Conservation (phyloP, 64 coral and sea anemone species). For the Trachythela sp. region DNA sequence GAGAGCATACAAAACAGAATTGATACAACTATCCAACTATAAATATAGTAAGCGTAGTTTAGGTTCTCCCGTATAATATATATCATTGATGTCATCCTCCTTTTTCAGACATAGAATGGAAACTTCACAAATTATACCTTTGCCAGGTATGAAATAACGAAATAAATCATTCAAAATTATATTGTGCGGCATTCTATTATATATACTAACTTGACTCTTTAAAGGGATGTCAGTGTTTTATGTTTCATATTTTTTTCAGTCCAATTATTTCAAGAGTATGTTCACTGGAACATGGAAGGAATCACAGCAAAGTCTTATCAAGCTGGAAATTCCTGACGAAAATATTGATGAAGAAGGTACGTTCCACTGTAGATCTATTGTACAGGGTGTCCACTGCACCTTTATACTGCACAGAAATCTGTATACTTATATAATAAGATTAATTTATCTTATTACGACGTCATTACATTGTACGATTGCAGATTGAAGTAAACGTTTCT, state of each 20-base stretch:
- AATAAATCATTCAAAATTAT: too few species aligned
- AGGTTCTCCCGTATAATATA: too few species aligned
- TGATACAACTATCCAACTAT: too few species aligned
- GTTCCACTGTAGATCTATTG: too few species aligned
- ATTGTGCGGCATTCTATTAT: too few species aligned
- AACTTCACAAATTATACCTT: constrained; percentile 89
- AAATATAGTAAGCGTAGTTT: background rate
- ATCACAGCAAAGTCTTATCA: constrained; percentile 58
- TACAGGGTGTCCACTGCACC: too few species aligned
- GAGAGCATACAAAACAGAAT: too few species aligned
- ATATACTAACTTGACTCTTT: background rate
- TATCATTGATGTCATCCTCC: background rate
- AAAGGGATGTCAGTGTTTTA: background rate
- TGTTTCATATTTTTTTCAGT: constrained; percentile 38
- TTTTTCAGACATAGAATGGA: constrained; percentile 78
- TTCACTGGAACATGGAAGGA: constrained; percentile 88
- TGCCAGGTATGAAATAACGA: constrained; percentile 70
- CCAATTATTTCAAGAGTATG: constrained; percentile 90
- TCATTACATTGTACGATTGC: too few species aligned
- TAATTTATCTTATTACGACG: too few species aligned
- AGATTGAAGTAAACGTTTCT: too few species aligned
- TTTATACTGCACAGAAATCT: too few species aligned
- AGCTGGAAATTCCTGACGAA: constrained; percentile 82
- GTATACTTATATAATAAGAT: too few species aligned
- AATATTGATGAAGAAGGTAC: constrained; percentile 79